Evolutionary conservation across 2,797 vertebrate genomes (phyloP).

Genomic region (Molothrus ater): DNA sequence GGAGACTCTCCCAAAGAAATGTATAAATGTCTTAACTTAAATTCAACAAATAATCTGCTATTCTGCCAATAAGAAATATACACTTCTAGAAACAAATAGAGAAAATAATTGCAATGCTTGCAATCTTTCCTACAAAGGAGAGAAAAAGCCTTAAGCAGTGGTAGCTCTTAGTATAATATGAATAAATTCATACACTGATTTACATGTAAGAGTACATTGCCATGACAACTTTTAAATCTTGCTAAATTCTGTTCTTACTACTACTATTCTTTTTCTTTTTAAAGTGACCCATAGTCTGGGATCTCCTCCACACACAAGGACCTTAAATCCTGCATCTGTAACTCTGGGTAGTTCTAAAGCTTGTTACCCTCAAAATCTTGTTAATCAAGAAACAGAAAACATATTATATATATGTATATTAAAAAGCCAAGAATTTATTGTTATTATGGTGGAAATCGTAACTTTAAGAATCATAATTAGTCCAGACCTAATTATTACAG

Average conservation of each 20-base stretch:
- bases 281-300: not conserved
- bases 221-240: constrained; percentile 30
- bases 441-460: not conserved
- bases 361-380: not conserved
- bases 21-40: not conserved
- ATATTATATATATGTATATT: too few relatives aligned
- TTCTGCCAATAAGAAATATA: not conserved
- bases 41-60: not conserved
- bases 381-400: not conserved
- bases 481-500: not conserved
- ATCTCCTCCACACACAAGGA: not conserved
- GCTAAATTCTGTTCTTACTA: not conserved
- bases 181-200: constrained; percentile 12
- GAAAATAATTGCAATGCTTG: not conserved
- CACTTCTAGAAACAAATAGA: not conserved
- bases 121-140: not conserved
- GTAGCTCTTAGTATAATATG: not conserved
- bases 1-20: not conserved
- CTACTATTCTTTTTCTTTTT: not conserved
- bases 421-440: not conserved
- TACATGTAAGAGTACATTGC: constrained; percentile 15
- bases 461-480: not conserved
- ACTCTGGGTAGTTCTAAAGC: not conserved
- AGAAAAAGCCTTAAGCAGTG: not conserved
- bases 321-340: not conserved